These are phyloP conservation scores for Neolamprologus longior DNA, from an alignment of 2,113 vertebrate species.

Conservation along the genomic window DNA sequence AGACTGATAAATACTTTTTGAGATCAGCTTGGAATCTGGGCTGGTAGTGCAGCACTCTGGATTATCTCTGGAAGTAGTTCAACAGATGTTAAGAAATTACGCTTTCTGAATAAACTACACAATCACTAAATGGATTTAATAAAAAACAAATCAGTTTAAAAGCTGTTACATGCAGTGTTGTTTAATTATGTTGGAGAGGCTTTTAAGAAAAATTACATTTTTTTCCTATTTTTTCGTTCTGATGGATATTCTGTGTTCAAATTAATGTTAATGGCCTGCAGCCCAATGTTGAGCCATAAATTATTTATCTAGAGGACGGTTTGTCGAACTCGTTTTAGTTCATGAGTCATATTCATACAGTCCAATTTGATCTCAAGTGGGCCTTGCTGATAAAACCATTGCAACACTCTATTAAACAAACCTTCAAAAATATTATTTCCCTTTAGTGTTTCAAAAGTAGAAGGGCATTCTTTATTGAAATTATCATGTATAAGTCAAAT, in stretches of 20 bases:
- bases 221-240: neutral
- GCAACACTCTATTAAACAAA: neutral
- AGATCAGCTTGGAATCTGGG: neutral
- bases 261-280: conserved; percentile 15
- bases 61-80: conserved; percentile 7
- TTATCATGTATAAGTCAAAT: neutral
- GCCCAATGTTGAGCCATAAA: conserved; percentile 13
- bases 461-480: neutral
- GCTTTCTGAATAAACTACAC: neutral
- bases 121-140: conserved; percentile 7
- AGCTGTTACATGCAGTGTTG: neutral
- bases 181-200: neutral
- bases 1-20: neutral
- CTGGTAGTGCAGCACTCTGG: neutral
- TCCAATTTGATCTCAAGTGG: neutral
- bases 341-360: neutral
- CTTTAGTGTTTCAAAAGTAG: neutral
- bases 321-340: neutral
- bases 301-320: neutral
- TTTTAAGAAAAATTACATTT: neutral
- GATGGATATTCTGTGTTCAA: conserved; percentile 16
- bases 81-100: neutral
- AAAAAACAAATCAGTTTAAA: neutral
- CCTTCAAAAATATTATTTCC: neutral
- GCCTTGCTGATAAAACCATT: neutral